Percentiles rank a stretch among this genome's conserved stretches.
Conservation (phyloP, 2,888 invertebrate species). For the Thelaira solivaga region DNA sequence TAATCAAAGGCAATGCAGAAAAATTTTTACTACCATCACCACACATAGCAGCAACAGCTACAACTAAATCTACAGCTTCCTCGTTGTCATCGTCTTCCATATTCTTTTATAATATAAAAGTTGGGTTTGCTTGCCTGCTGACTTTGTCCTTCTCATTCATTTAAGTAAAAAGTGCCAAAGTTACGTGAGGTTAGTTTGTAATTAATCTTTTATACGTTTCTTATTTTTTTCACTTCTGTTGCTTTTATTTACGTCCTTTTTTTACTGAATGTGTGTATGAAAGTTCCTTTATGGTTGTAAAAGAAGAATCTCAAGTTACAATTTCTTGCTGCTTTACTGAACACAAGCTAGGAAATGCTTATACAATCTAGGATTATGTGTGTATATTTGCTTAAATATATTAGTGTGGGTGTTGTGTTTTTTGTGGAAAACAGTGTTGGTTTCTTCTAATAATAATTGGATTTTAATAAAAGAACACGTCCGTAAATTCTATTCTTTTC, state of each 20-base stretch:
- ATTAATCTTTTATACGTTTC: slow-evolving; percentile 57
- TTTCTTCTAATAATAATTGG: slow-evolving; percentile 49
- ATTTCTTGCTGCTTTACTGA: slow-evolving; percentile 32
- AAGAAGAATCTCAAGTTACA: slow-evolving; percentile 49
- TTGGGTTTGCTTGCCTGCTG: too few species aligned
- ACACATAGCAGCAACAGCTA: neutral
- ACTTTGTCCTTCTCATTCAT: slow-evolving; percentile 58
- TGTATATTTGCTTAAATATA: slow-evolving; percentile 6
- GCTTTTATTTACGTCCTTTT: neutral
- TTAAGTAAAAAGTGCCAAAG: slow-evolving; percentile 55
- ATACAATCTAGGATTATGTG: slow-evolving; percentile 46
- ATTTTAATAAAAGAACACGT: slow-evolving; percentile 40
- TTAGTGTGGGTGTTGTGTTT: neutral
- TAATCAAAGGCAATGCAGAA: slow-evolving; percentile 49
- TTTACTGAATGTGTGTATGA: slow-evolving; percentile 3
- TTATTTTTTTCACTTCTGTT: neutral
- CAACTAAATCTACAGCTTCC: neutral
- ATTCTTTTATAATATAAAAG: too few species aligned
- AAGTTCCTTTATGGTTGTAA: slow-evolving; percentile 45
- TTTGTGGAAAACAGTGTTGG: slow-evolving; percentile 29
- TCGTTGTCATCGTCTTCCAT: too few species aligned
- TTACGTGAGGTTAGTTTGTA: slow-evolving; percentile 63
- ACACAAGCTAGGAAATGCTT: slow-evolving; percentile 52
- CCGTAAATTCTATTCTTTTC: too few species aligned
- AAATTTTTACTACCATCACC: slow-evolving; percentile 35